phyloP scores from a whole-genome alignment of 2,113 vertebrate genomes.

The Dendropsophus ebraccatus region DNA sequence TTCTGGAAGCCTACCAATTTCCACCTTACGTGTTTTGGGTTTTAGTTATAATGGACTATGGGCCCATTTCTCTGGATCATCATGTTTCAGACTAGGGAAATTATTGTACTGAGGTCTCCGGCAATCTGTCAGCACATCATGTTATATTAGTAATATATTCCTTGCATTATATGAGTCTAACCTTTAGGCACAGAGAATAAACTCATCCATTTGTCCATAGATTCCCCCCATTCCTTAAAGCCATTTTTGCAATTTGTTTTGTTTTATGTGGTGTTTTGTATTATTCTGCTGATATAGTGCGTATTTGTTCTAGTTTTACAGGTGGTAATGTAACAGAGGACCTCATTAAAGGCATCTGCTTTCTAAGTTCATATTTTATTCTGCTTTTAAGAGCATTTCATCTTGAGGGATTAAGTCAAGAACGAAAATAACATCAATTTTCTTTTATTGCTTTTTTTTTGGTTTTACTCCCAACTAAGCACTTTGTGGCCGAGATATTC shows the following conservation, averaged over 20 bases:
- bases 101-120: background rate
- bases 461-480: slow-evolving; percentile 58
- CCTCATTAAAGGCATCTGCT: slow-evolving; percentile 71
- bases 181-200: background rate
- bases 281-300: slow-evolving; percentile 67
- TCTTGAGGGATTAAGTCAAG: slow-evolving; percentile 65
- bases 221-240: slow-evolving; percentile 34
- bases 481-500: slow-evolving; percentile 60
- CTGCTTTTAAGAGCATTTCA: slow-evolving; percentile 70
- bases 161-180: background rate
- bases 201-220: slow-evolving; percentile 35
- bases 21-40: background rate
- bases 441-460: slow-evolving; percentile 60
- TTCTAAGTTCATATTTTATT: slow-evolving; percentile 74
- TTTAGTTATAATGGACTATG: background rate
- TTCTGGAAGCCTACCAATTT: background rate
- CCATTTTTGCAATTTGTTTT: slow-evolving; percentile 45
- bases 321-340: slow-evolving; percentile 68
- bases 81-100: background rate
- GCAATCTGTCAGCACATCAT: background rate
- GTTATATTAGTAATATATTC: background rate
- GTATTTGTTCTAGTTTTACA: slow-evolving; percentile 63
- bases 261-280: slow-evolving; percentile 54
- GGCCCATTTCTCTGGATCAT: background rate
- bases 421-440: slow-evolving; percentile 63